phyloP scores from a whole-genome alignment of 2,113 vertebrate genomes.

The Pseudolaguvia tuberculata region DNA sequence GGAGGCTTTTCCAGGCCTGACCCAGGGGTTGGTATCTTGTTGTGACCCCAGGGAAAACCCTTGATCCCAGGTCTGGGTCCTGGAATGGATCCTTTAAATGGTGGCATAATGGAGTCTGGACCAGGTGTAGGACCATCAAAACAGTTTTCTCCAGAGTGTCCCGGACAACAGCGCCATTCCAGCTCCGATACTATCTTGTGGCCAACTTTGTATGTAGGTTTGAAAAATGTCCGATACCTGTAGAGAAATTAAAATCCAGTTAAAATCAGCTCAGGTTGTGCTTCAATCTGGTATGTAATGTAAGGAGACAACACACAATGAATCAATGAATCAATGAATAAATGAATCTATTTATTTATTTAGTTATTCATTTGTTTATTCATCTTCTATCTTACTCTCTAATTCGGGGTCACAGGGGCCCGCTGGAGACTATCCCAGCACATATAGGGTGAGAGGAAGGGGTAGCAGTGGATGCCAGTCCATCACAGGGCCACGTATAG shows the following conservation, averaged over 20 bases:
- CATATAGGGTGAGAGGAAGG: no score
- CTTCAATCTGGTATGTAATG: not conserved
- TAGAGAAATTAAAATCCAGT: not conserved
- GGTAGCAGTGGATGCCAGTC: no score
- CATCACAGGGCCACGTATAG: no score
- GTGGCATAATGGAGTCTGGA: constrained; percentile 66
- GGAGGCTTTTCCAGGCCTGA: constrained; percentile 66
- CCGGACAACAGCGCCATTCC: constrained; percentile 92
- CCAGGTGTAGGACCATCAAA: constrained; percentile 73
- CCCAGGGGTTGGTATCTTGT: constrained; percentile 53
- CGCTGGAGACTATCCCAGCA: no score
- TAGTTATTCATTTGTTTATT: no score
- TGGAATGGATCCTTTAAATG: constrained; percentile 66
- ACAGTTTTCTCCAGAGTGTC: constrained; percentile 83
- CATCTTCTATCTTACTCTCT: no score
- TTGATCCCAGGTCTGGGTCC: constrained; percentile 66
- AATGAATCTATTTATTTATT: no score
- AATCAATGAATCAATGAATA: no score
- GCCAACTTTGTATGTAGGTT: constrained; percentile 89
- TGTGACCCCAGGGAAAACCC: constrained; percentile 62
- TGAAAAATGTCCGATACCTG: constrained; percentile 90
- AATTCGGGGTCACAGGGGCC: no score
- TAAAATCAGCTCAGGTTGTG: not conserved
- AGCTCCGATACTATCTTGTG: constrained; percentile 89
- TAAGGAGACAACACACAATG: not conserved